phyloP scores from a whole-genome alignment of 2,797 vertebrate genomes.

The Galaxias olidus region DNA sequence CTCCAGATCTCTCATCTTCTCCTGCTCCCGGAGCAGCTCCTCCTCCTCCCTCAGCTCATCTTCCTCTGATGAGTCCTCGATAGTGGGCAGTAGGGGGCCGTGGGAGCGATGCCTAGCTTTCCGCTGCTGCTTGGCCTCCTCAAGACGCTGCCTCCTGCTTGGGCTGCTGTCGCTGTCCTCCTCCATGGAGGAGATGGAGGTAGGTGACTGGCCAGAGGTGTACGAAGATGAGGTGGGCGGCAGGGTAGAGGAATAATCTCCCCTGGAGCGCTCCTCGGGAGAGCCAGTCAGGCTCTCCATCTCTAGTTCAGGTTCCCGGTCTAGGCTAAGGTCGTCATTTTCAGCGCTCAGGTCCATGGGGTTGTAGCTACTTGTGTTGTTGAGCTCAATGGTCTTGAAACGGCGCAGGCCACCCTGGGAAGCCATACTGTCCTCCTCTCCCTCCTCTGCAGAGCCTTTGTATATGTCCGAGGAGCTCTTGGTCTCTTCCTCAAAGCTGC shows the following conservation, averaged over 20 bases:
- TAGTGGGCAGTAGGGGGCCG: conserved; percentile 94
- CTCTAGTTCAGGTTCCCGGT: conserved; percentile 95
- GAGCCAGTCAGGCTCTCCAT: conserved; percentile 99
- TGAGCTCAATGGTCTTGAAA: conserved; percentile 98
- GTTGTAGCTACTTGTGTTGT: conserved; percentile 90
- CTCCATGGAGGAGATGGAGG: conserved; percentile 96
- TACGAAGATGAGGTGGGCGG: conserved; percentile 96
- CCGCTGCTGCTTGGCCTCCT: conserved; percentile 97
- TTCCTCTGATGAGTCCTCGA: conserved; percentile 98
- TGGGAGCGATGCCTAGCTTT: conserved; percentile 97
- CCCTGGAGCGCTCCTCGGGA: conserved; percentile 93
- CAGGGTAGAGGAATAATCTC: conserved; percentile 94
- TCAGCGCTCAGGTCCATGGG: conserved; percentile 86
- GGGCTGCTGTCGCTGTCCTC: conserved; percentile 99
- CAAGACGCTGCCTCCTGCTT: conserved; percentile 91
- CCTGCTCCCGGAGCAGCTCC: conserved; percentile 95
- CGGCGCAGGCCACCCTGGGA: conserved; percentile 92
- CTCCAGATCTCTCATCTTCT: conserved; percentile 98
- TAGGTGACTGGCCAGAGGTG: conserved; percentile 94
- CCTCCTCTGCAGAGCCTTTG: conserved; percentile 75
- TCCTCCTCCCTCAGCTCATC: conserved; percentile 98
- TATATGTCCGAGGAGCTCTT: conserved; percentile 81
- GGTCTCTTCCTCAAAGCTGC: conserved; percentile 86
- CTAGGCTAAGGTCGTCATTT: conserved; percentile 86
- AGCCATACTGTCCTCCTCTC: conserved; percentile 84